Evolutionary conservation across 2,888 invertebrate species (phyloP), one percentile per base, ranked within the genome.

Genomic region (Sarcophaga carnaria): DNA sequence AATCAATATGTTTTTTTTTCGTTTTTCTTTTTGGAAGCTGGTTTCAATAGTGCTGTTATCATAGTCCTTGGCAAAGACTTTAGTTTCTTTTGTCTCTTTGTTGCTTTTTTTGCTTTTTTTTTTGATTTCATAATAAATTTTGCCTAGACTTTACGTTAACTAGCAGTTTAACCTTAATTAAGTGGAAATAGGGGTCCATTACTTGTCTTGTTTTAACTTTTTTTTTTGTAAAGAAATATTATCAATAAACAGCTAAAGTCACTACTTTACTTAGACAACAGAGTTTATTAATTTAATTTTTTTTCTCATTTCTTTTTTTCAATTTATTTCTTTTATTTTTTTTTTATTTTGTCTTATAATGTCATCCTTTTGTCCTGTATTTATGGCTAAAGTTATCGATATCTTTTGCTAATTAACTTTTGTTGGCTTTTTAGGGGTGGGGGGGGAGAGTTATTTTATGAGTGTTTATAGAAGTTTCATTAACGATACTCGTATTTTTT

Each of bases 91-190:
- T 54, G 54, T 54, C n/a, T 67, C 8, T 27, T 45, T 66, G 63
- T n/a, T 45, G 6, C n/a, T 20, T 67, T 37, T 37, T 14, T 10
- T 8, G 1, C 3, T 37, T 45, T 47, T 71, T 79, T 83, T 37
- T 64, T 67, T 71, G 25, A 3, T 54, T 54, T 54, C 14, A 49
- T 54, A 54, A 54, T 14, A 17, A 54, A 54, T 54, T 54, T 54
- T 54, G 4, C 14, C 14, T 49, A 49, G 49, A 49, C 11, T 49
- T 49, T 14, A 14, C 14, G 14, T 64, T 81, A 84, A 87, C 81
- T 81, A 81, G 81, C 66, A 83, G 80, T 78, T 81, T 86, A 86
- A 83, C 86, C 80, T 83, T 81, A 83, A 87, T 83, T 83, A 81
- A 75, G 63, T 71, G 4, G 47, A 54, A 54, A 84, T 76, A 45